phyloP scores from a whole-genome alignment of 2,888 invertebrate species.

The Geotrupes spiniger region DNA sequence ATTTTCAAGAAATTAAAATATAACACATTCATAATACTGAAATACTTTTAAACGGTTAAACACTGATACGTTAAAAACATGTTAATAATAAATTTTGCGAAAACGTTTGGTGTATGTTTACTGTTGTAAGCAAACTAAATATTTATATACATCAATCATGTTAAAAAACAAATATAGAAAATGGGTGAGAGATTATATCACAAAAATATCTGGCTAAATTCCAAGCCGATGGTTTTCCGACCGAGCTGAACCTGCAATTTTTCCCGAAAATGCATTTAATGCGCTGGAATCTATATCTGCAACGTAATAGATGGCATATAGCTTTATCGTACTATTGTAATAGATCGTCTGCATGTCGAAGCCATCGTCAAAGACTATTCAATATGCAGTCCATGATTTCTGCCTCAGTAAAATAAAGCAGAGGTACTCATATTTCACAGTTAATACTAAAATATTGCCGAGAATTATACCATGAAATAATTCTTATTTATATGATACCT shows the following conservation, averaged over 20 bases:
- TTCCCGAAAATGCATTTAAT: constrained; percentile 17
- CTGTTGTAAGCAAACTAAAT: too few species aligned
- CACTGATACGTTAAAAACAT: too few species aligned
- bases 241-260: constrained; percentile 15
- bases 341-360: constrained; percentile 7
- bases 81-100: too few species aligned
- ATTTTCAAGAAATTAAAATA: too few species aligned
- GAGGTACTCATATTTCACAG: constrained; percentile 11
- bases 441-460: constrained; percentile 13
- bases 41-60: too few species aligned
- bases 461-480: constrained; percentile 6
- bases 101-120: too few species aligned
- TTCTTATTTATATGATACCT: too few species aligned
- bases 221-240: constrained; percentile 9
- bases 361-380: constrained; percentile 12
- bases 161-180: neutral
- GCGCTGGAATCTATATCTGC: constrained; percentile 16
- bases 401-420: constrained; percentile 11
- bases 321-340: constrained; percentile 8
- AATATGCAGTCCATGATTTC: constrained; percentile 11
- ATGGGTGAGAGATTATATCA: neutral
- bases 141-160: neutral
- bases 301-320: constrained; percentile 16
- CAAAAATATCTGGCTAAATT: constrained; percentile 7
- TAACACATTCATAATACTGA: too few species aligned